Conservation (phyloP, 2,113 vertebrate genomes). For the Odocoileus virginianus region DNA sequence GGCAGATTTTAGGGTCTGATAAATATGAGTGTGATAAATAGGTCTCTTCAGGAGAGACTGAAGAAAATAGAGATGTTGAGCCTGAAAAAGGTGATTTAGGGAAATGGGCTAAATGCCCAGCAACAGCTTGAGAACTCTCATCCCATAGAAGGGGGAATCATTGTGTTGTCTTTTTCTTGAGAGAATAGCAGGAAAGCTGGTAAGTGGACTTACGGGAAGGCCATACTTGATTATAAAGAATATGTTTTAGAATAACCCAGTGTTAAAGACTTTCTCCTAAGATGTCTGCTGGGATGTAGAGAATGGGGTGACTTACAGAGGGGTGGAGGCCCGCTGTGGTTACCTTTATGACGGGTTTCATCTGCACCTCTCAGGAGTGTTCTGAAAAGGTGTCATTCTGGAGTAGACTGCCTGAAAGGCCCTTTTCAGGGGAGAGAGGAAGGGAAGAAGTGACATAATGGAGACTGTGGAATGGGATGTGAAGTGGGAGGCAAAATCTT, state of each 20-base stretch:
- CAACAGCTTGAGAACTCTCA: neutral
- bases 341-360: neutral
- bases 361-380: neutral
- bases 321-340: neutral
- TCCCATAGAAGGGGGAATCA: neutral
- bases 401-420: neutral
- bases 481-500: neutral
- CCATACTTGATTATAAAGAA: neutral
- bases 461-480: neutral
- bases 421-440: neutral
- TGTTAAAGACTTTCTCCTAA: neutral
- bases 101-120: neutral
- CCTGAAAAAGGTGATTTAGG: neutral
- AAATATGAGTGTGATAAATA: neutral
- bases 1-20: neutral
- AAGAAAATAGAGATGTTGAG: neutral
- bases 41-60: neutral
- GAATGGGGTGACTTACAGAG: neutral
- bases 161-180: neutral
- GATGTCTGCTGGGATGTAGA: neutral
- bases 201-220: neutral
- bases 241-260: neutral
- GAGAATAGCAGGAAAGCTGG: neutral
- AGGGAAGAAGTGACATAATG: neutral
- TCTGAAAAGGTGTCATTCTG: neutral